A percentile compares a stretch with the other conserved stretches of the same genome.
Evolutionary conservation across 1,140 invertebrate genomes (phyloP).

Genomic region (Macrotrachela quadricornifera): DNA sequence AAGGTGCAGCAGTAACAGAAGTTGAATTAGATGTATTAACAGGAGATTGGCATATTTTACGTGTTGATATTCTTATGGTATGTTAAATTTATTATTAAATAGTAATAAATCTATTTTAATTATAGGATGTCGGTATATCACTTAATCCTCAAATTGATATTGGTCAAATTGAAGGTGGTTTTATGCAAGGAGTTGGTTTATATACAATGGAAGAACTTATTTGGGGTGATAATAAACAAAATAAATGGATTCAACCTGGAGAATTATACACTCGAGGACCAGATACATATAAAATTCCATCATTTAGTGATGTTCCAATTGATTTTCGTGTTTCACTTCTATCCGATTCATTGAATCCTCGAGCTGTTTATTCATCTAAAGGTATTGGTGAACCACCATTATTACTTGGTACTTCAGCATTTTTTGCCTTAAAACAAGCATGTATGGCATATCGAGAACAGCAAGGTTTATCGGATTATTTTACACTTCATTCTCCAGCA

Average conservation of each 20-base stretch:
- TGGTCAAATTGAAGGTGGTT: constrained; percentile 79
- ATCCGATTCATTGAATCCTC: constrained; percentile 58
- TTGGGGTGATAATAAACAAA: constrained; percentile 35
- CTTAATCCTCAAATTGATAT: constrained; percentile 85
- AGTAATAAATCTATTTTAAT: too few species aligned
- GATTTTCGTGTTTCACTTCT: constrained; percentile 78
- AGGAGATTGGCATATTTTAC: constrained; percentile 39
- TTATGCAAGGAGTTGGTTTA: constrained; percentile 67
- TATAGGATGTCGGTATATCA: constrained; percentile 55
- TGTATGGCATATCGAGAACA: neutral
- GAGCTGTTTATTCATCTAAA: constrained; percentile 81
- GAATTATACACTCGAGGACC: constrained; percentile 60
- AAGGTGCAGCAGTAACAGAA: constrained; percentile 25
- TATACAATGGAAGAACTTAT: constrained; percentile 68
- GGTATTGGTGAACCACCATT: constrained; percentile 83
- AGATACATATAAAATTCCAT: constrained; percentile 74
- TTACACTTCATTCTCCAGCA: constrained; percentile 6
- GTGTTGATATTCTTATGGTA: constrained; percentile 72
- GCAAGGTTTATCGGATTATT: neutral
- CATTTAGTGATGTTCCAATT: constrained; percentile 59
- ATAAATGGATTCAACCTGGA: constrained; percentile 53
- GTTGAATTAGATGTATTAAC: constrained; percentile 36
- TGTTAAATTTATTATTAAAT: too few species aligned
- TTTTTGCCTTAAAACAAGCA: constrained; percentile 49
- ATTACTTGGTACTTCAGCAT: constrained; percentile 59